Base-by-base conservation (phyloP, 92 coral and sea anemone genomes). In the Blastomussa wellsi region DNA sequence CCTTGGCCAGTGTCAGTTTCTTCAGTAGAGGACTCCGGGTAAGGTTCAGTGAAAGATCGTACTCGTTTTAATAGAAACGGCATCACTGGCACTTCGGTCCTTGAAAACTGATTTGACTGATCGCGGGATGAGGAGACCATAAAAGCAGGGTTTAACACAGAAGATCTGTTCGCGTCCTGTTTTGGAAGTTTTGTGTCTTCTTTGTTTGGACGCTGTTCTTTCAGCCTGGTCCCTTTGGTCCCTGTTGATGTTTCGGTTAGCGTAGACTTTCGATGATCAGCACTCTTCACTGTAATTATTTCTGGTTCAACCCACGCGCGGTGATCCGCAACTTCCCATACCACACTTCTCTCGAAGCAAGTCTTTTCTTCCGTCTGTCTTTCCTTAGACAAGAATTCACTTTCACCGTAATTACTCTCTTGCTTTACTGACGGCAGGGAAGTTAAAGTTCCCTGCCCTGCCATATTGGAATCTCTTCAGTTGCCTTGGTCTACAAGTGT, bases 361-460 rank as follows among this genome's bases (percentile, higher is more conserved):
- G 67, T 38, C 52, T 52, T 82, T 15, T 69, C 37, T 52, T 82
- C 85, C 7, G 67, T 22, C 69, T 19, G 60, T 28, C 26, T 52
- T 44, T 82, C 85, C 52, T 37, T 36, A 29, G 52, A n/a, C 0
- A 53, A 31, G 32, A 33, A 36, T 15, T 19, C 52, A 35, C 48
- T 51, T 1, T 22, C 51, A 28, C 19, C 35, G 33, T 51, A 36
- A 82, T 71, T 35, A 11, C 55, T 72, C n/a, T 71, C 78, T 28
- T 36, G 85, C 7, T 36, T 72, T 19, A 82, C 78, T 22, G 67
- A 71, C 22, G 85, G 85, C 70, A 82, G 53, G 26, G 78, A 49
- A 51, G 84, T 64, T 22, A 79, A 37, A 32, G 44, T 28, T 44
- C 36, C 69, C 19, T 68, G 78, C 8, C 78, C 78, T 24, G 85